These are phyloP conservation scores for Ruditapes philippinarum DNA, from an alignment of 1,140 invertebrate genomes.

Conservation along the genomic window DNA sequence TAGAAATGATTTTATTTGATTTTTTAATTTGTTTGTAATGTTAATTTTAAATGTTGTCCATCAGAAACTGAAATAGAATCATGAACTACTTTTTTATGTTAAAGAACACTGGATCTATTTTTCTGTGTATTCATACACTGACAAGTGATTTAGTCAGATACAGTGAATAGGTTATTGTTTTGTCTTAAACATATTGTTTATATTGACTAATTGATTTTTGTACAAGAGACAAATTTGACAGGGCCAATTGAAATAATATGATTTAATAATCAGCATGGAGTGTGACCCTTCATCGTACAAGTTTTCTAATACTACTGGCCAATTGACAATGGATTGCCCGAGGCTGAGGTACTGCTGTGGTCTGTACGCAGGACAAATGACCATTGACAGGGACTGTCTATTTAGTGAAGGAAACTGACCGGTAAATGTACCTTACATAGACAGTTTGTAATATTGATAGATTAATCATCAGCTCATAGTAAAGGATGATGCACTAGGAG, in stretches of 20 bases:
- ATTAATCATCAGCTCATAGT: too few relatives aligned
- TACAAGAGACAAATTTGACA: conserved; percentile 45
- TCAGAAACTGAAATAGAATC: too few relatives aligned
- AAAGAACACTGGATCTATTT: too few relatives aligned
- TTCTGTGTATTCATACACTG: too few relatives aligned
- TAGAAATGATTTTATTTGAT: too few relatives aligned
- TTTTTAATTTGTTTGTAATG: too few relatives aligned
- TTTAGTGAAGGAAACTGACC: conserved; percentile 44
- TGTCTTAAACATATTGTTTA: conserved; percentile 24
- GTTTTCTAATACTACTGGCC: neutral
- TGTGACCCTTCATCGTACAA: conserved; percentile 51
- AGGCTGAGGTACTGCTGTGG: conserved; percentile 18
- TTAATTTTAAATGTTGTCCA: too few relatives aligned
- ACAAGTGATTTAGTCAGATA: too few relatives aligned
- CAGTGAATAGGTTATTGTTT: too few relatives aligned
- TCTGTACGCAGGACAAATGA: conserved; percentile 39
- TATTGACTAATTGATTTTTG: conserved; percentile 63
- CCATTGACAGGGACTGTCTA: conserved; percentile 57
- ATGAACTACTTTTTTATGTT: too few relatives aligned
- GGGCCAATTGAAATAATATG: conserved; percentile 41
- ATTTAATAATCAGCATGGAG: conserved; percentile 53
- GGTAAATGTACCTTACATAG: conserved; percentile 26
- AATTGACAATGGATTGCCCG: neutral
- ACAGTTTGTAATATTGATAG: conserved; percentile 31
- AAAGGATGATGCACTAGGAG: too few relatives aligned